Percentiles rank a stretch among this genome's conserved stretches.
phyloP scores from a whole-genome alignment of 2,113 vertebrate species.

The Nothoprocta pentlandii region DNA sequence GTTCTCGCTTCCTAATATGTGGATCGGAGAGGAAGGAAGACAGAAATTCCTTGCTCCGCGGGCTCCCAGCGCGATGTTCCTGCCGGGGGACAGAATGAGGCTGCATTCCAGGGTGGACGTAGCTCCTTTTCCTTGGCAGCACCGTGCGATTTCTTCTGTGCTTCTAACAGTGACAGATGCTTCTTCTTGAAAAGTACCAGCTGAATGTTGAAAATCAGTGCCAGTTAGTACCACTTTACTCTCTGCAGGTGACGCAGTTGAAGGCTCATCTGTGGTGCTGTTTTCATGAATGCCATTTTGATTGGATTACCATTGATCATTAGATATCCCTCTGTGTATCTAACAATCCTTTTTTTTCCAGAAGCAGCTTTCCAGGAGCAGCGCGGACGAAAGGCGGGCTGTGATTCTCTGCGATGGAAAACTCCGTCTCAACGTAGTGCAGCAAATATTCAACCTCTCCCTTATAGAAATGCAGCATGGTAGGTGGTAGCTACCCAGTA shows the following conservation, averaged over 20 bases:
- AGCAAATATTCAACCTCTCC: conserved; percentile 87
- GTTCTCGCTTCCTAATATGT: background rate
- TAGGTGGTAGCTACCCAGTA: conserved; percentile 64
- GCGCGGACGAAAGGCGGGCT: conserved; percentile 83
- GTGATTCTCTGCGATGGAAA: conserved; percentile 91
- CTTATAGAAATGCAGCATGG: conserved; percentile 93
- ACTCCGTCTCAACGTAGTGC: conserved; percentile 83
- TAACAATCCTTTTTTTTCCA: conserved; percentile 65
- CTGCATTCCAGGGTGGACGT: background rate
- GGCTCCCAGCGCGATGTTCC: background rate
- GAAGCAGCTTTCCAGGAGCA: conserved; percentile 85
- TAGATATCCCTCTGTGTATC: background rate
- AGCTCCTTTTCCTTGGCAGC: background rate
- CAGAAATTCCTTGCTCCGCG: background rate
- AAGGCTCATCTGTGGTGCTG: background rate
- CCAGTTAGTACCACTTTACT: background rate
- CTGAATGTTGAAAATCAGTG: background rate
- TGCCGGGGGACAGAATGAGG: background rate
- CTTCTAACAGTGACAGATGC: background rate
- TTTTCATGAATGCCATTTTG: background rate
- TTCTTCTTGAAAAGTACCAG: background rate
- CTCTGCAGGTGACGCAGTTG: background rate
- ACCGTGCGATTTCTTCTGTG: background rate
- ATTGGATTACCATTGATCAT: too few relatives aligned
- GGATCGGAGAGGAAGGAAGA: background rate